Evolutionary conservation across 92 coral and sea anemone species (phyloP), one percentile per base, ranked within the genome.

Genomic region (Phenganax stokvisi): DNA sequence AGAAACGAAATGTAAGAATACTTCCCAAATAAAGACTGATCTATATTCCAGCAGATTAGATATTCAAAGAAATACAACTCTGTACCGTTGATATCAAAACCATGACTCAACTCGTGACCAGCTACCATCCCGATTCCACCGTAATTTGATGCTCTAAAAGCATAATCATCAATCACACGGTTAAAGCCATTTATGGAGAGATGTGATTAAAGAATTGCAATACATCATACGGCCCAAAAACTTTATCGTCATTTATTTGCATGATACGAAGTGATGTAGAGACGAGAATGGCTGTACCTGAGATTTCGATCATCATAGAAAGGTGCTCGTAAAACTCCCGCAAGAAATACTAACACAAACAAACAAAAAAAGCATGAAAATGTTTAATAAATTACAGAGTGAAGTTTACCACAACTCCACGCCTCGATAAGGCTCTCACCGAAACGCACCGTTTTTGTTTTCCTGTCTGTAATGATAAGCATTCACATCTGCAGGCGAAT

Each of bases 91-190:
- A 3, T 11, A 28, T 79, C 83, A 79, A 79, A 79, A 17, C 83
- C 83, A 13, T 79, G 83, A 65, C 47, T 79, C 47, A 79, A 55
- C 56, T 79, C 83, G 29, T 79, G 83, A 44, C 83, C 83, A 51
- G 83, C 83, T 3, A 79, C 30, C 73, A 79, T 64, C 6, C 83
- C 83, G 17, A 79, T 63, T 20, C 74, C 83, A 16, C 83, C 83
- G 63, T 79, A 79, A 57, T 79, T 79, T 28, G 83, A 79, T 12
- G 83, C 83, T 54, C 83, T 79, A 60, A 2, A 65, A 77, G 20
- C 10, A 8, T 27, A 29, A 20, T 20, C 47, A 37, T 37, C 47
- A 37, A 37, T 37, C 5, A 1, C 47, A 37, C 47, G 47, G 3
- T 37, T 37, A 37, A 37, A 37, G 47, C 47, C 47, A 37, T 37